Percentiles rank a stretch among this genome's conserved stretches.
phyloP scores from a whole-genome alignment of 2,888 invertebrate species.

The Alsophila aescularia region DNA sequence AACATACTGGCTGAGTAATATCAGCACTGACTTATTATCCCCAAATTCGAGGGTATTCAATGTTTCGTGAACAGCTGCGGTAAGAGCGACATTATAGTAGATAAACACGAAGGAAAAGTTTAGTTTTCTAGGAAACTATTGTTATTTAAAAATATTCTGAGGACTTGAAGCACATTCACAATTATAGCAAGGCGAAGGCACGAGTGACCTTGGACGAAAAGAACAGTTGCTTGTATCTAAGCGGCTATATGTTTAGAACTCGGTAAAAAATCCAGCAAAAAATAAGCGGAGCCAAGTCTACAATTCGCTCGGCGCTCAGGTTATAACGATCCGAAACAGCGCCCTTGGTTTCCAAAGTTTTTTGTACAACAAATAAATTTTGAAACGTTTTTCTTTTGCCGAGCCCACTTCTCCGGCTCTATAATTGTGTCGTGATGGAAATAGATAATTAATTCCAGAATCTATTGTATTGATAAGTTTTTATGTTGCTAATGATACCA shows the following conservation, averaged over 20 bases:
- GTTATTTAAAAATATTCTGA: constrained; percentile 51
- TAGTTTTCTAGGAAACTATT: constrained; percentile 67
- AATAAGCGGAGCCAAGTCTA: constrained; percentile 61
- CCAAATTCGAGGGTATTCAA: constrained; percentile 52
- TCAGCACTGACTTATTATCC: constrained; percentile 37
- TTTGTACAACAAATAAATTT: constrained; percentile 51
- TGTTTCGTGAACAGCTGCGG: constrained; percentile 70
- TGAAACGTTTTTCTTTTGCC: constrained; percentile 48
- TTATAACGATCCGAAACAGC: constrained; percentile 74
- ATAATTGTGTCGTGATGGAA: constrained; percentile 55
- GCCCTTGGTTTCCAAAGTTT: constrained; percentile 69
- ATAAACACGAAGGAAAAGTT: constrained; percentile 71
- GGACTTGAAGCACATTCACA: constrained; percentile 35
- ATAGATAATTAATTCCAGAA: constrained; percentile 59
- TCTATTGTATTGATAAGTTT: constrained; percentile 60
- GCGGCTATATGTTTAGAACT: constrained; percentile 57
- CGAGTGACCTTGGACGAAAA: constrained; percentile 72
- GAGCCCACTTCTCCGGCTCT: constrained; percentile 35
- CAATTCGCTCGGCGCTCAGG: constrained; percentile 65
- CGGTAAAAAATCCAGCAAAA: constrained; percentile 73
- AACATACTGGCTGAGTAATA: constrained; percentile 40
- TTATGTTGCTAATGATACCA: constrained; percentile 66
- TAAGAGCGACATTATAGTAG: constrained; percentile 68
- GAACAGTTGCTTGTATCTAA: constrained; percentile 67
- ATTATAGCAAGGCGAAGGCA: constrained; percentile 35